Evolutionary conservation across 2,113 vertebrate species (phyloP).

Genomic region (Gambusia affinis): DNA sequence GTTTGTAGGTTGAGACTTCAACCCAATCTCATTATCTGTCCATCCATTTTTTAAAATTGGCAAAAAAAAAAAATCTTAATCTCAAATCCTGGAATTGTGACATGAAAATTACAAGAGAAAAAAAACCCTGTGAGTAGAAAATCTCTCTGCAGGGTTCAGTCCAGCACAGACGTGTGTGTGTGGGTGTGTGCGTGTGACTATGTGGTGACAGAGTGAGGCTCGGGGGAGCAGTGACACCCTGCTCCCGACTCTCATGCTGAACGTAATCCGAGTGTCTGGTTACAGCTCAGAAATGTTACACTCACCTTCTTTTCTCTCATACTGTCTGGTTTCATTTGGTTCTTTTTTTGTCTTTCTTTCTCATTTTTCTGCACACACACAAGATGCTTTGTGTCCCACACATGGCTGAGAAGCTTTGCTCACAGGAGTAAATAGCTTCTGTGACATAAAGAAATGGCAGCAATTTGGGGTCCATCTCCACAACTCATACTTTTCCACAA

Average conservation of each 20-base stretch:
- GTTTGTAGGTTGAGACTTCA: background rate
- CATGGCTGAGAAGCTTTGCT: conserved; percentile 45
- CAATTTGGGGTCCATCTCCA: conserved; percentile 49
- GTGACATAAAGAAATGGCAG: conserved; percentile 56
- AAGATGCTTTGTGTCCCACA: conserved; percentile 26
- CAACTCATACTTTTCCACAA: conserved; percentile 47
- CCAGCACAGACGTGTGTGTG: background rate
- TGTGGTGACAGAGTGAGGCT: conserved; percentile 64
- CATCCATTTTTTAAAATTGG: background rate
- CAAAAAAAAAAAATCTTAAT: background rate
- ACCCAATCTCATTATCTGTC: background rate
- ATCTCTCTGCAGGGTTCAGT: background rate
- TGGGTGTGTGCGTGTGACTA: background rate
- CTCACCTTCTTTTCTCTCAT: conserved; percentile 23
- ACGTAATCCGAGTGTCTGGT: conserved; percentile 10
- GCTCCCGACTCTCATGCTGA: conserved; percentile 42
- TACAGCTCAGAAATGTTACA: conserved; percentile 30
- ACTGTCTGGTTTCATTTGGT: conserved; percentile 19
- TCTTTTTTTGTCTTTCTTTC: conserved; percentile 43
- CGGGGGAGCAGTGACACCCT: conserved; percentile 25
- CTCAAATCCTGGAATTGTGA: background rate
- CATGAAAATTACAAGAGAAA: background rate
- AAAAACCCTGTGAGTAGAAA: no score
- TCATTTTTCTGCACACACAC: conserved; percentile 45
- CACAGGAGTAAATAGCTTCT: conserved; percentile 49